phyloP scores from a whole-genome alignment of 2,113 vertebrate genomes.

The Toxostoma redivivum region DNA sequence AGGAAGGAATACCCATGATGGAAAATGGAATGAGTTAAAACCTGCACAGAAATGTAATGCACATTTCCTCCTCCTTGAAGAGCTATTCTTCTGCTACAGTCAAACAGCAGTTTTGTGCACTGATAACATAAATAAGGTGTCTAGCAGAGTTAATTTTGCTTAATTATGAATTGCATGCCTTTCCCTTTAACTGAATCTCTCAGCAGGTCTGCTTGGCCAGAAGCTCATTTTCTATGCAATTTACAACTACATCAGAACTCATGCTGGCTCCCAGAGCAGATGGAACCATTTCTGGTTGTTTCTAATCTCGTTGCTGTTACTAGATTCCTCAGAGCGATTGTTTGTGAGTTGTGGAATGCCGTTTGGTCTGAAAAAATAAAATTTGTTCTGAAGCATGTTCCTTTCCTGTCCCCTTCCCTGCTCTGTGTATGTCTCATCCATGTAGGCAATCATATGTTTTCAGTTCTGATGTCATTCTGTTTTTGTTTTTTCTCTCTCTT shows the following conservation, averaged over 20 bases:
- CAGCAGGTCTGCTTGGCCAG: neutral
- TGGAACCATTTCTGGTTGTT: neutral
- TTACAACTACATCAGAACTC: neutral
- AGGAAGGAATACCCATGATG: neutral
- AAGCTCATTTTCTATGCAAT: neutral
- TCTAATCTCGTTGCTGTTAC: slow-evolving; percentile 49
- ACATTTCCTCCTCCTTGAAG: neutral
- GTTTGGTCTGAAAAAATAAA: neutral
- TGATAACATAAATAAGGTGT: neutral
- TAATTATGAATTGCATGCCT: neutral
- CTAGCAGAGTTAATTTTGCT: neutral
- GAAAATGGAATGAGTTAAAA: neutral
- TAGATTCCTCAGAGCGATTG: slow-evolving; percentile 20
- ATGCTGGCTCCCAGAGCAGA: neutral
- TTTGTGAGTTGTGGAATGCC: neutral
- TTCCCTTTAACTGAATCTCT: neutral
- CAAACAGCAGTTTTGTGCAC: neutral
- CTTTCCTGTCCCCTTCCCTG: neutral
- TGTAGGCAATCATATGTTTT: slow-evolving; percentile 19
- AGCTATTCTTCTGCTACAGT: neutral
- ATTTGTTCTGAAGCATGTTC: neutral
- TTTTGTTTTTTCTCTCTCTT: neutral
- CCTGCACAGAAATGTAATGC: neutral
- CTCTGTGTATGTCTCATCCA: neutral
- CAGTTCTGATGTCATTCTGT: slow-evolving; percentile 27